A percentile compares a stretch with the other conserved stretches of the same genome.
Conservation (phyloP, 2,113 vertebrate species). For the Hippocampus guttulatus region DNA sequence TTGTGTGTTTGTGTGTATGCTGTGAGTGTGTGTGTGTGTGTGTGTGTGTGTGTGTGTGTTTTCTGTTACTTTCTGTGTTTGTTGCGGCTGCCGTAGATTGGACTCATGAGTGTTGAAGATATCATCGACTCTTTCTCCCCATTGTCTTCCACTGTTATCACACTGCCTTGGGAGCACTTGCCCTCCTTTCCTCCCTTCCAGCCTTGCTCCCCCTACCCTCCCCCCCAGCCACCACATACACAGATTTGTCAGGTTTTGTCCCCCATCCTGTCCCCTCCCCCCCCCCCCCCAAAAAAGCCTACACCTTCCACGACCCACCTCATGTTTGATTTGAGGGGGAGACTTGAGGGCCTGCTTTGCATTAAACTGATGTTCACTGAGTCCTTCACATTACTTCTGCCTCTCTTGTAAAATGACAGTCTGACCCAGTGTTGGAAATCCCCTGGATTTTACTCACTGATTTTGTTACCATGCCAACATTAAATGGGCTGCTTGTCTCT, state of each 20-base stretch:
- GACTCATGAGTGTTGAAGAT: slow-evolving; percentile 62
- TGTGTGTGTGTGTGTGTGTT: too few species aligned
- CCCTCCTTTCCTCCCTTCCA: slow-evolving; percentile 22
- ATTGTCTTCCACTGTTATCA: slow-evolving; percentile 54
- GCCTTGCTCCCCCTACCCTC: slow-evolving; percentile 14
- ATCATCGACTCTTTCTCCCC: slow-evolving; percentile 54
- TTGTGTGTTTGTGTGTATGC: too few species aligned
- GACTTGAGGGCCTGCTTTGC: slow-evolving; percentile 17
- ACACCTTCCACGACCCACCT: slow-evolving; percentile 8
- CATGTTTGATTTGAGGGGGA: slow-evolving; percentile 15
- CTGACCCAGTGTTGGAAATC: slow-evolving; percentile 20
- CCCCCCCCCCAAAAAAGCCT: background rate
- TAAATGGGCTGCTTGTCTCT: background rate
- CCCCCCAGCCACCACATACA: background rate
- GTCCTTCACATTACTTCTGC: slow-evolving; percentile 37
- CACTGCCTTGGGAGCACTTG: slow-evolving; percentile 39
- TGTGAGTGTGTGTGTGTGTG: too few species aligned
- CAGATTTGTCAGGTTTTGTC: slow-evolving; percentile 20
- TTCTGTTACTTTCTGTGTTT: slow-evolving; percentile 26
- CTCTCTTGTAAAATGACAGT: slow-evolving; percentile 21
- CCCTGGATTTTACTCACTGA: slow-evolving; percentile 1
- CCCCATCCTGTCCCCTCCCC: background rate
- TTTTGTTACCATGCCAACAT: background rate
- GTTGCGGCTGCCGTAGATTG: slow-evolving; percentile 48
- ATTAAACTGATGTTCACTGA: slow-evolving; percentile 48